Evolutionary conservation across 2,113 vertebrate species (phyloP).

Genomic region (Procavia capensis): DNA sequence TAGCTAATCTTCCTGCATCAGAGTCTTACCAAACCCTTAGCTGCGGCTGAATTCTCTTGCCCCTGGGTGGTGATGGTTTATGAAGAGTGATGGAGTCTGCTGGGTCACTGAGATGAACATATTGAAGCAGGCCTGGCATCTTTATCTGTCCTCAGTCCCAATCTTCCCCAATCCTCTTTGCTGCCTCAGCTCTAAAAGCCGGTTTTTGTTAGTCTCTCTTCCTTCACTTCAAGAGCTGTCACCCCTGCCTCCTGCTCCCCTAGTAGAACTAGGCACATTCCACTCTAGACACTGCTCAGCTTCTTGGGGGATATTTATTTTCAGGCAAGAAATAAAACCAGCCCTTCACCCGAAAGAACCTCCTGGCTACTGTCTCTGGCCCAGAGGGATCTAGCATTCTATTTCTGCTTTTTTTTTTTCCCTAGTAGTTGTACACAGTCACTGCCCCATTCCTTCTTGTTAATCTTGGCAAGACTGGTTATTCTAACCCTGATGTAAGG

Average conservation of each 20-base stretch:
- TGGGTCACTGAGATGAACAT: background rate
- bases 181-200: background rate
- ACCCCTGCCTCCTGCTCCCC: too few species aligned
- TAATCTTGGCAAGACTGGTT: conserved; percentile 61
- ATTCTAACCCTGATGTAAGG: conserved; percentile 42
- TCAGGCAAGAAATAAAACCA: conserved; percentile 47
- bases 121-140: background rate
- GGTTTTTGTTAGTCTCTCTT: background rate
- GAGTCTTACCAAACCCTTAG: background rate
- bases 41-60: background rate
- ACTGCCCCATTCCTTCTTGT: conserved; percentile 55
- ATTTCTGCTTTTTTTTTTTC: conserved; percentile 29
- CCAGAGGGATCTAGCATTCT: conserved; percentile 44
- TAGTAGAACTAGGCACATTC: background rate
- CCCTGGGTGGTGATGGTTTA: background rate
- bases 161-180: background rate
- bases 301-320: conserved; percentile 30
- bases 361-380: conserved; percentile 11
- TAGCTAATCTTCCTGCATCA: background rate
- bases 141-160: background rate
- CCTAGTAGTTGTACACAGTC: conserved; percentile 6
- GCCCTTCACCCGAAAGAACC: conserved; percentile 16
- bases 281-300: background rate
- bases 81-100: background rate
- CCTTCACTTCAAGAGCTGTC: background rate